A percentile compares a stretch with the other conserved stretches of the same genome.
Conservation (phyloP, 2,888 invertebrate genomes). For the Blera fallax region DNA sequence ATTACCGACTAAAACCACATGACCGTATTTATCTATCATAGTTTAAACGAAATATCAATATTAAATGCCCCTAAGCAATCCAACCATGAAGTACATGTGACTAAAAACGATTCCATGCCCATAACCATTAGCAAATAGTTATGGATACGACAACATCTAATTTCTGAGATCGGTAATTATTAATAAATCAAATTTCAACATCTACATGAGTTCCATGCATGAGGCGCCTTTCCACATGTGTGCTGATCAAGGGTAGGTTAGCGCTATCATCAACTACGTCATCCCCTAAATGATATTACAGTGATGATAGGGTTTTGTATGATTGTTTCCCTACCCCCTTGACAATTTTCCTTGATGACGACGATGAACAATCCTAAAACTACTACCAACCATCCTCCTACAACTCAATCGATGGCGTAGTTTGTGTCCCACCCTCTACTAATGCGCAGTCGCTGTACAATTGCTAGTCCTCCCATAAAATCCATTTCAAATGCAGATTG, state of each 20-base stretch:
- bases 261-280: slow-evolving; percentile 67
- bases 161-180: slow-evolving; percentile 61
- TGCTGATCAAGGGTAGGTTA: slow-evolving; percentile 28
- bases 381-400: neutral
- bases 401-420: slow-evolving; percentile 52
- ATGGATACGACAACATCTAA: slow-evolving; percentile 67
- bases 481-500: slow-evolving; percentile 57
- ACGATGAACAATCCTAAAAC: slow-evolving; percentile 19
- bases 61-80: slow-evolving; percentile 3
- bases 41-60: slow-evolving; percentile 15
- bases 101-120: slow-evolving; percentile 7
- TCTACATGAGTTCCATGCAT: slow-evolving; percentile 13
- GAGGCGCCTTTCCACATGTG: neutral
- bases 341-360: slow-evolving; percentile 35
- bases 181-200: slow-evolving; percentile 67
- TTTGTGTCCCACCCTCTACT: slow-evolving; percentile 29
- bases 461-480: slow-evolving; percentile 53
- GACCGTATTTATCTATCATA: neutral
- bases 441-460: slow-evolving; percentile 60
- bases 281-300: slow-evolving; percentile 67
- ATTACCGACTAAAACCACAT: neutral
- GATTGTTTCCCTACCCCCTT: slow-evolving; percentile 27
- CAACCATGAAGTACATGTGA: neutral
- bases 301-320: slow-evolving; percentile 60
- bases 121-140: slow-evolving; percentile 61